Base-by-base conservation (phyloP, 2,888 invertebrate species). In the Eilema caniola region DNA sequence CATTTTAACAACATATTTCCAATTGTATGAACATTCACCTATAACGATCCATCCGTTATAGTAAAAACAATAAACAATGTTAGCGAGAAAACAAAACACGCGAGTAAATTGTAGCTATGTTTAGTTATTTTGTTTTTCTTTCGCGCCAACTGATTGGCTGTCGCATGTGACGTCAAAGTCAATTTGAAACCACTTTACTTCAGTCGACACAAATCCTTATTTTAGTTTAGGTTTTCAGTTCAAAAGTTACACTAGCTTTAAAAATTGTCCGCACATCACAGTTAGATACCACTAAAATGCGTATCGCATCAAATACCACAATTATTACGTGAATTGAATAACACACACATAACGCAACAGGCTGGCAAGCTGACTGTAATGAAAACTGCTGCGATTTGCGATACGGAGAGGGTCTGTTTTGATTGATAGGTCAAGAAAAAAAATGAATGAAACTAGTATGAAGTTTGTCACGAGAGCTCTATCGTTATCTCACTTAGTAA, bases 1-100 rank as follows among this genome's bases (percentile, higher is more conserved):
- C 95, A 95, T 95, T 95, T 95, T 85, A 95, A 90, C 85, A 95
- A 88, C 95, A 95, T 95, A 90, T 86, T 93, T 92, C 84, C 81
- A 86, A 84, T 84, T 85, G 84, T 73, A 69, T 69, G 65, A 68
- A 84, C 79, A 84, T 87, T 90, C 92, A 92, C 89, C 85, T 89
- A 86, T 83, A 85, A 75, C 72, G 85, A 89, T 89, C 89, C 89
- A 90, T 91, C 85, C 83, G 90, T 88, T 87, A 89, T 83, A 80
- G 86, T 86, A 85, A 80, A 79, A 79, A 78, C 75, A 78, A 73
- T 82, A 84, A 83, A 83, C 86, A 74, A 73, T 53, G 81, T 86
- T 85, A 89, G 86, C 85, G 77, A 82, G 77, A 84, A 84, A 86
- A 89, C 83, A 85, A 88, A 90, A 88, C 88, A 90, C 86, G 77